phyloP scores from a whole-genome alignment of 2,113 vertebrate species.

The Corydoras maculifer region DNA sequence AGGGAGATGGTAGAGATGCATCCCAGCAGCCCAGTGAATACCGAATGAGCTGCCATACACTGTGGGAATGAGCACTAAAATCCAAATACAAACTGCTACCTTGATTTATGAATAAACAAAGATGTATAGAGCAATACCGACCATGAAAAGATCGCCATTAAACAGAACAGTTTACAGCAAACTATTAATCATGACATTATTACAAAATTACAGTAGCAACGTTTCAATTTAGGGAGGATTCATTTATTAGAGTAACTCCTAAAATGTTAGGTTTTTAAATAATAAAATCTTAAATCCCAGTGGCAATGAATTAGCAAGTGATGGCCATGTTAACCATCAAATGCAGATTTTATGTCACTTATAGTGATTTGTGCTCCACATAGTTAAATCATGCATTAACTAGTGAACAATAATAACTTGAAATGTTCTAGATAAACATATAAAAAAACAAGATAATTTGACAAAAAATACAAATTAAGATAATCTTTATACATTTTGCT shows the following conservation, averaged over 20 bases:
- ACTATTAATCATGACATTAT: constrained; percentile 26
- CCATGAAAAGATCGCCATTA: constrained; percentile 33
- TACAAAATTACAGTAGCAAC: neutral
- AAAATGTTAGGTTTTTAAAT: neutral
- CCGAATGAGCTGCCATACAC: constrained; percentile 10
- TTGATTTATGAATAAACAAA: constrained; percentile 40
- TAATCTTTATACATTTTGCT: no score
- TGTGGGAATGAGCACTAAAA: constrained; percentile 16
- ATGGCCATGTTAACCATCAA: no score
- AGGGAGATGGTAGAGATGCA: constrained; percentile 17
- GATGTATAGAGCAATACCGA: constrained; percentile 6
- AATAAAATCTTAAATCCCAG: no score
- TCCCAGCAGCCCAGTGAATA: constrained; percentile 34
- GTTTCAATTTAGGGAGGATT: neutral
- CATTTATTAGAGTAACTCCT: neutral
- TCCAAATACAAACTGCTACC: constrained; percentile 18
- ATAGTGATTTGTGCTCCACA: no score
- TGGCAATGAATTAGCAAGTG: no score
- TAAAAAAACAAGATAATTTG: no score
- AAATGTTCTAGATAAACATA: no score
- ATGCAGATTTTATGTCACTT: no score
- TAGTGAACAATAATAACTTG: no score
- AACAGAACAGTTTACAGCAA: neutral
- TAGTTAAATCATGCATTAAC: no score
- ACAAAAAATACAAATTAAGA: no score